phyloP scores from a whole-genome alignment of 2,113 vertebrate genomes.

The Ondatra zibethicus region DNA sequence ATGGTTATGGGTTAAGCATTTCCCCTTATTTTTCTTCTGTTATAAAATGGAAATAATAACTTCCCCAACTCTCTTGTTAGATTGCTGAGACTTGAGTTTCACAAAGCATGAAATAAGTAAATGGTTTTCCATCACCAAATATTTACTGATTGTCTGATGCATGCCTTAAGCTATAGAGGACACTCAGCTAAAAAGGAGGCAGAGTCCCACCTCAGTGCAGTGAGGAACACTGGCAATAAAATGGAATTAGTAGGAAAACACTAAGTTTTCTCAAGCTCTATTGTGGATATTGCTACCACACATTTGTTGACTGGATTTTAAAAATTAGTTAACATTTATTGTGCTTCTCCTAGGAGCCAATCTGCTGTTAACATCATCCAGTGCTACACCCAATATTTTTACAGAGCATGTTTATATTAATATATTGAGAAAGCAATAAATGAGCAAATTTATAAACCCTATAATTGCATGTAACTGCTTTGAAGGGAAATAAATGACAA shows the following conservation, averaged over 20 bases:
- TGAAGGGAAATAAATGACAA: background rate
- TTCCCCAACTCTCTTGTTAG: background rate
- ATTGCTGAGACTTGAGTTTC: background rate
- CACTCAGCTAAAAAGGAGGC: background rate
- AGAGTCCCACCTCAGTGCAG: background rate
- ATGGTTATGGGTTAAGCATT: background rate
- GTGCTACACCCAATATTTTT: background rate
- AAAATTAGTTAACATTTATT: background rate
- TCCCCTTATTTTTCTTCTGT: background rate
- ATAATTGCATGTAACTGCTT: background rate
- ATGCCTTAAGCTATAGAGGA: background rate
- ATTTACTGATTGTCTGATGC: background rate
- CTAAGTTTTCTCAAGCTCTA: background rate
- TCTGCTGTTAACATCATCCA: background rate
- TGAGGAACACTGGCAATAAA: background rate
- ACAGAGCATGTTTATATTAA: background rate
- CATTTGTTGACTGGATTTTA: background rate
- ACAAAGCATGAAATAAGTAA: background rate
- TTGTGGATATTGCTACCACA: background rate
- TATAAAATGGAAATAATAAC: background rate
- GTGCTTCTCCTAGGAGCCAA: background rate
- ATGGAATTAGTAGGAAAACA: background rate
- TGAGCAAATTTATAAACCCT: background rate
- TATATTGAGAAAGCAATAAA: background rate
- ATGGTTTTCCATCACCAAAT: background rate